Evolutionary conservation across 2,888 invertebrate species (phyloP).

Genomic region (Chloroclystis v-ata): DNA sequence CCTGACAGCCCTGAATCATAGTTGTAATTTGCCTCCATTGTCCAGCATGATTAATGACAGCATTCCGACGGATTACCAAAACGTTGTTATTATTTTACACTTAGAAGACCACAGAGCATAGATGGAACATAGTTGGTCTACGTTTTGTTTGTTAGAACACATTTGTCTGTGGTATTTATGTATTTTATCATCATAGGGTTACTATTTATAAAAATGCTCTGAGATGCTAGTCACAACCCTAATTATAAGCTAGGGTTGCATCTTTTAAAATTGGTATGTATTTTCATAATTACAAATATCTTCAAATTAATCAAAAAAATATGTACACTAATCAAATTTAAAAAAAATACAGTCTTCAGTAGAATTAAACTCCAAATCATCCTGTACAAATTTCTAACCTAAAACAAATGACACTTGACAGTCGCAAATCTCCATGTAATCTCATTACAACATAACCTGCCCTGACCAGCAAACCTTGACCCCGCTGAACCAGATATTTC

Average conservation of each 20-base stretch:
- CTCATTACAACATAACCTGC: conserved; percentile 15
- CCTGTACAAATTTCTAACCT: background rate
- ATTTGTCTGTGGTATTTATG: too few species aligned
- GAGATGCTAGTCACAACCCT: too few species aligned
- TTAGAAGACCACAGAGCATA: too few species aligned
- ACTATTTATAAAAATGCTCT: too few species aligned
- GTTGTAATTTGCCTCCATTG: conserved; percentile 31
- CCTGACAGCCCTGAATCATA: conserved; percentile 17
- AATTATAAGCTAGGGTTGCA: background rate
- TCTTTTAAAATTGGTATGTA: background rate
- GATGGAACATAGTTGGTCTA: too few species aligned
- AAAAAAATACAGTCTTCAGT: too few species aligned
- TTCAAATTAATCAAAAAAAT: background rate
- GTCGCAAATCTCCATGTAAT: conserved; percentile 22
- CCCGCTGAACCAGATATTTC: conserved; percentile 6
- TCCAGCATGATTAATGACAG: conserved; percentile 53
- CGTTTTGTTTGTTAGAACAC: background rate
- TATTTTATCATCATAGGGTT: too few species aligned
- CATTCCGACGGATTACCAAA: conserved; percentile 46
- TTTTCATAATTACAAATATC: background rate
- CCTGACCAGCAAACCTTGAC: conserved; percentile 6
- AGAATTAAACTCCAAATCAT: too few species aligned
- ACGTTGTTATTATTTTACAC: conserved; percentile 57
- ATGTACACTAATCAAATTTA: too few species aligned
- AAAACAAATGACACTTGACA: conserved; percentile 21